Evolutionary conservation across 1,140 invertebrate genomes (phyloP).

Genomic region (Oreohelix idahoensis): DNA sequence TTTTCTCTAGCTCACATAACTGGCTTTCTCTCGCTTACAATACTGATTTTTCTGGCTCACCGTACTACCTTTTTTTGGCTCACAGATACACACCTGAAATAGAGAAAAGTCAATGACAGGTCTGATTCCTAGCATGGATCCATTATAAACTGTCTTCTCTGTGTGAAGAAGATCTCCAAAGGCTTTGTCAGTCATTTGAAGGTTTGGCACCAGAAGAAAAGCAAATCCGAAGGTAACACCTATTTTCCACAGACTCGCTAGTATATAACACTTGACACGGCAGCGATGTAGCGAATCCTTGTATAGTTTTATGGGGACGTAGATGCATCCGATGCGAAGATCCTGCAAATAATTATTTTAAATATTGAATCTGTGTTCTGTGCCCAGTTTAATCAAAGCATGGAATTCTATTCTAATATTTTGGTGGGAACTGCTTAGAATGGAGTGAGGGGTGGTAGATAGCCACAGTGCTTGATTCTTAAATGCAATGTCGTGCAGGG

Average conservation of each 20-base stretch:
- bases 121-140: background rate
- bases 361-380: too few species aligned
- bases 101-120: background rate
- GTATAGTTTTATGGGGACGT: slow-evolving; percentile 51
- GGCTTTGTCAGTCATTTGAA: slow-evolving; percentile 47
- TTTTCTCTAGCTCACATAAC: too few species aligned
- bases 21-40: too few species aligned
- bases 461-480: too few species aligned
- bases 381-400: too few species aligned
- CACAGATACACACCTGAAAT: background rate
- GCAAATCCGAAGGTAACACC: slow-evolving; percentile 59
- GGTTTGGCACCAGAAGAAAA: slow-evolving; percentile 52
- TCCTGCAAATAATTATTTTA: slow-evolving; percentile 22
- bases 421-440: too few species aligned
- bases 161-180: slow-evolving; percentile 46
- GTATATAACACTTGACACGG: slow-evolving; percentile 54
- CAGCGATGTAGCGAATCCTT: slow-evolving; percentile 50
- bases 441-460: too few species aligned
- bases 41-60: too few species aligned
- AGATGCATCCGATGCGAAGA: slow-evolving; percentile 49
- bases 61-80: too few species aligned
- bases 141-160: slow-evolving; percentile 44
- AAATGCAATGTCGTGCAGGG: too few species aligned
- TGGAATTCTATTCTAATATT: too few species aligned
- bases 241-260: slow-evolving; percentile 60